Percentiles rank a stretch among this genome's conserved stretches.
Conservation (phyloP, 2,797 vertebrate species). For the Clamator glandarius region DNA sequence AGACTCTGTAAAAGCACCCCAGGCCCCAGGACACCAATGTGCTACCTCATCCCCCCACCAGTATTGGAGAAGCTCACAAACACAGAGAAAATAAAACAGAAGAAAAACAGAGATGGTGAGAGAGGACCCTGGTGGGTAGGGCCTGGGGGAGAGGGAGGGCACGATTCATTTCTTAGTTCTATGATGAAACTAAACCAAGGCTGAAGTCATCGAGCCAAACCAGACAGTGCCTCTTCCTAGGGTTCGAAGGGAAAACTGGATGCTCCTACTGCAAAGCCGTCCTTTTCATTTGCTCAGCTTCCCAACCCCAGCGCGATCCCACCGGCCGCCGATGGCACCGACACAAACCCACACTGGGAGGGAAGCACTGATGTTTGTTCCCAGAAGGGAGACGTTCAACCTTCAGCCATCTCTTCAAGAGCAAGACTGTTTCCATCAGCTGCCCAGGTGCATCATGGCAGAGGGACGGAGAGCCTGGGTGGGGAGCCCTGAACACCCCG, state of each 20-base stretch:
- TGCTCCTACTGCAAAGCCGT: background rate
- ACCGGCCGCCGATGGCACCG: background rate
- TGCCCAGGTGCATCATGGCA: accelerated
- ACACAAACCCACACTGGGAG: accelerated
- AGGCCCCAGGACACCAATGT: background rate
- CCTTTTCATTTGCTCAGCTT: background rate
- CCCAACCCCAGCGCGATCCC: background rate
- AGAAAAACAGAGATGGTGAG: background rate
- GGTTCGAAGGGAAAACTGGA: accelerated
- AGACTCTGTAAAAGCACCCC: background rate
- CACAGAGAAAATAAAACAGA: background rate
- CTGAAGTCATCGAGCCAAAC: background rate
- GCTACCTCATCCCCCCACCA: background rate
- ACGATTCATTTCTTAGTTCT: background rate
- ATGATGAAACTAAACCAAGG: background rate
- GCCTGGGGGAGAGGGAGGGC: background rate
- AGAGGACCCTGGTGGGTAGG: accelerated
- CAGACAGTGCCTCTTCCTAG: background rate
- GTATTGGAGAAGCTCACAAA: background rate
- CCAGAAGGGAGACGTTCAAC: background rate
- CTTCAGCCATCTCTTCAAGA: background rate
- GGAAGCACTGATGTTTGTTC: background rate
- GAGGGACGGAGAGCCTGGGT: background rate
- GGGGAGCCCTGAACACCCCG: background rate
- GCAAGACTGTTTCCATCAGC: background rate